Evolutionary conservation across 2,888 invertebrate genomes (phyloP).

Genomic region (Aplocera efformata): DNA sequence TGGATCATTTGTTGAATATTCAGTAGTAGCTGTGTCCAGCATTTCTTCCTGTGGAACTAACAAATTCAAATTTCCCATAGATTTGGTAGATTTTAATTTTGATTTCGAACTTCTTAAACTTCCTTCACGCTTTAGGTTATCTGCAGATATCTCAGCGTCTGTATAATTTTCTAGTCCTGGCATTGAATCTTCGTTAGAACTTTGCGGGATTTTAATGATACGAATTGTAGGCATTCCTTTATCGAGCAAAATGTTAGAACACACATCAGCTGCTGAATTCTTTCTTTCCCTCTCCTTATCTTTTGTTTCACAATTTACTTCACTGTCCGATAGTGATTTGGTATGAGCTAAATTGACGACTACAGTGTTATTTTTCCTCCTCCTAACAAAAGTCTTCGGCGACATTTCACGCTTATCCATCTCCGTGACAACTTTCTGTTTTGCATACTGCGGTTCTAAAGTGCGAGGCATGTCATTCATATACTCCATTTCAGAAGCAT

Average conservation of each 20-base stretch:
- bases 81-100: constrained; percentile 22
- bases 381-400: constrained; percentile 67
- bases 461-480: constrained; percentile 69
- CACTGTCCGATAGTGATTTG: constrained; percentile 7
- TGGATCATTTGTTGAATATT: constrained; percentile 1
- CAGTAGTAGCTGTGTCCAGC: constrained; percentile 5
- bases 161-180: not conserved
- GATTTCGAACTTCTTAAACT: constrained; percentile 6
- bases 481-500: constrained; percentile 86
- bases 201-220: constrained; percentile 9
- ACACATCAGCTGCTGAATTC: not conserved
- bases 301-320: constrained; percentile 4
- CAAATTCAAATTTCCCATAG: constrained; percentile 20
- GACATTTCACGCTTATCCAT: constrained; percentile 40
- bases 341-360: constrained; percentile 50
- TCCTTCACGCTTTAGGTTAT: not conserved
- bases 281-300: constrained; percentile 1
- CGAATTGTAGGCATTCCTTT: constrained; percentile 9
- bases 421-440: constrained; percentile 49
- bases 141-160: not conserved
- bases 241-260: constrained; percentile 6
- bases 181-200: constrained; percentile 10
- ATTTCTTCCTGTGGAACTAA: constrained; percentile 12
- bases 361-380: constrained; percentile 65
- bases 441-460: constrained; percentile 65